phyloP scores from a whole-genome alignment of 2,797 vertebrate species.

The Tauraco hartlaubi region DNA sequence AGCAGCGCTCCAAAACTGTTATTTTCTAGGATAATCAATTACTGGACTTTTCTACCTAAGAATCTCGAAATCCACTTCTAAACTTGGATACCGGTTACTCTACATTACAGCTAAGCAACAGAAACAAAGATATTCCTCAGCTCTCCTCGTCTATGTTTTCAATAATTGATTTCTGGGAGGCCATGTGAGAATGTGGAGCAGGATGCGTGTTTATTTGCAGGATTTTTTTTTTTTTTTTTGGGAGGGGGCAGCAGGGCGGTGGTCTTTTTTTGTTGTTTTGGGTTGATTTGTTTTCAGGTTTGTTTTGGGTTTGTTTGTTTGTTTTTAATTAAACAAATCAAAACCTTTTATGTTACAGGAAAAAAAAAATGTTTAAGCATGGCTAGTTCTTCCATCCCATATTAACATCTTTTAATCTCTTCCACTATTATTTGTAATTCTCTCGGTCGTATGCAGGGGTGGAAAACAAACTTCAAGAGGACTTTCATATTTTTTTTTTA shows the following conservation, averaged over 20 bases:
- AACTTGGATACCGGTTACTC: background rate
- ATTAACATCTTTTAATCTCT: background rate
- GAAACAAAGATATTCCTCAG: background rate
- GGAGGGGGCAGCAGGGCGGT: too few species aligned
- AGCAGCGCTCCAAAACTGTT: background rate
- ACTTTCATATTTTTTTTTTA: background rate
- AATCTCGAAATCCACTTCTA: background rate
- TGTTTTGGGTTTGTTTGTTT: background rate
- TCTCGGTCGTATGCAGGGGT: background rate
- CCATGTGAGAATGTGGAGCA: background rate
- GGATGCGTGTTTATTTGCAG: background rate
- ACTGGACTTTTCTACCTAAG: background rate
- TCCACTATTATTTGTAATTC: constrained; percentile 12
- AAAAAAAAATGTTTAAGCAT: background rate
- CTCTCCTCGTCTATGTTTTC: background rate
- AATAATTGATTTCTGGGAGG: background rate
- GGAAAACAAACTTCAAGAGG: background rate
- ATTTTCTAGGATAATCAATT: background rate
- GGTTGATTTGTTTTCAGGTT: background rate
- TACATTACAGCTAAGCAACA: rapidly evolving
- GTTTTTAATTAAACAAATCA: background rate
- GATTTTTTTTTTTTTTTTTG: background rate
- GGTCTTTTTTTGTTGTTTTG: background rate
- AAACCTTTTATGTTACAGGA: background rate
- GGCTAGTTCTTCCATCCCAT: background rate